phyloP scores from a whole-genome alignment of 2,797 vertebrate genomes.

The Characodon lateralis region DNA sequence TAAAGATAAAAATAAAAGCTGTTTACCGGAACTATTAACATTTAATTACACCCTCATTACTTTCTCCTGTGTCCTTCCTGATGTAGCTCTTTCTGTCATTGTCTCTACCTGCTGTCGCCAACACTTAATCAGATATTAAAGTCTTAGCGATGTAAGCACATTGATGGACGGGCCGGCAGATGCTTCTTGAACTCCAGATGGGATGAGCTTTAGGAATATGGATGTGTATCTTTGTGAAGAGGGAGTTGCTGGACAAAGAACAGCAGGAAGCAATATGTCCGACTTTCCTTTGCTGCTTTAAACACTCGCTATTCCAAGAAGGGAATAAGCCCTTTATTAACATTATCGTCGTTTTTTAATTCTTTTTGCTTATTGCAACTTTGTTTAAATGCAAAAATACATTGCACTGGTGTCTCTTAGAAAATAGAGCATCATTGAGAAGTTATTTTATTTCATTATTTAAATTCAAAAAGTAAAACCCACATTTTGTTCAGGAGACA shows the following conservation, averaged over 20 bases:
- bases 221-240: conserved; percentile 21
- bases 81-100: conserved; percentile 5
- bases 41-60: background rate
- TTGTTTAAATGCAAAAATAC: background rate
- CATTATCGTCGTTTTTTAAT: background rate
- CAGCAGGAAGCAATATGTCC: conserved; percentile 53
- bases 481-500: background rate
- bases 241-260: conserved; percentile 45
- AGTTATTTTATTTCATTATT: background rate
- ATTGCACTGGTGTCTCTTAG: background rate
- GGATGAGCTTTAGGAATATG: conserved; percentile 42
- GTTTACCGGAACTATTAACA: background rate
- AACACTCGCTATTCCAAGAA: conserved; percentile 28
- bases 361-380: conserved; percentile 1
- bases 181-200: conserved; percentile 55
- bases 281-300: conserved; percentile 31
- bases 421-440: background rate
- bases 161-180: conserved; percentile 63
- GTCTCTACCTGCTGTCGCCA: conserved; percentile 4
- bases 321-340: conserved; percentile 31
- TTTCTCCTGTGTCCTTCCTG: conserved; percentile 1
- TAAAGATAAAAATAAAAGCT: conserved; percentile 1
- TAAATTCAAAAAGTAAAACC: background rate
- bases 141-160: conserved; percentile 23
- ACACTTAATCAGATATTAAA: conserved; percentile 6